Conservation (phyloP, 2,797 vertebrate species). For the Eutrigla gurnardus region DNA sequence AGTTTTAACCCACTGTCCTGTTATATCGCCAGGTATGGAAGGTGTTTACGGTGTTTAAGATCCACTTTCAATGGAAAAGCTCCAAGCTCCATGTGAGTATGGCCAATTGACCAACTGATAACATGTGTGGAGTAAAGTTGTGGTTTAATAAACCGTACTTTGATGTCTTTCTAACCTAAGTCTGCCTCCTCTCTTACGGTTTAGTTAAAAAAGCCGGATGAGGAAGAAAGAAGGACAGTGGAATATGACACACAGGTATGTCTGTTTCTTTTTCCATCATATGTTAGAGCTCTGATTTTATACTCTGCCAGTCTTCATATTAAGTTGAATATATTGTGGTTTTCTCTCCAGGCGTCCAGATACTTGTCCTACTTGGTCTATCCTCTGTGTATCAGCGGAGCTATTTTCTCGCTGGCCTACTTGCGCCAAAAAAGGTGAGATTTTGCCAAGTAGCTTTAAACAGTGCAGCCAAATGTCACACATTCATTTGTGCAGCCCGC, state of each 20-base stretch:
- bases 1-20: not conserved
- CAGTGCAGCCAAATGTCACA: not conserved
- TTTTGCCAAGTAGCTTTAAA: not conserved
- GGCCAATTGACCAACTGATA: not conserved
- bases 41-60: constrained; percentile 92
- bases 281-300: constrained; percentile 1
- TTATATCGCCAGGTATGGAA: constrained; percentile 90
- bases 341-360: constrained; percentile 88
- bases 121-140: not conserved
- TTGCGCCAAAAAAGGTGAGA: constrained; percentile 94
- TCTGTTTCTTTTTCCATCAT: not conserved
- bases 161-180: not conserved
- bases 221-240: constrained; percentile 91
- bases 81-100: constrained; percentile 72
- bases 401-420: constrained; percentile 92
- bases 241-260: constrained; percentile 92
- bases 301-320: not conserved
- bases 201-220: constrained; percentile 88
- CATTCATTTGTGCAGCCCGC: not conserved
- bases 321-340: not conserved
- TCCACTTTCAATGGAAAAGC: constrained; percentile 84
- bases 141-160: not conserved
- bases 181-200: not conserved
- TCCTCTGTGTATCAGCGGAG: constrained; percentile 93
- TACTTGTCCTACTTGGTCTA: constrained; percentile 95